Conservation (phyloP, 2,888 invertebrate species). For the Mayetiola destructor region DNA sequence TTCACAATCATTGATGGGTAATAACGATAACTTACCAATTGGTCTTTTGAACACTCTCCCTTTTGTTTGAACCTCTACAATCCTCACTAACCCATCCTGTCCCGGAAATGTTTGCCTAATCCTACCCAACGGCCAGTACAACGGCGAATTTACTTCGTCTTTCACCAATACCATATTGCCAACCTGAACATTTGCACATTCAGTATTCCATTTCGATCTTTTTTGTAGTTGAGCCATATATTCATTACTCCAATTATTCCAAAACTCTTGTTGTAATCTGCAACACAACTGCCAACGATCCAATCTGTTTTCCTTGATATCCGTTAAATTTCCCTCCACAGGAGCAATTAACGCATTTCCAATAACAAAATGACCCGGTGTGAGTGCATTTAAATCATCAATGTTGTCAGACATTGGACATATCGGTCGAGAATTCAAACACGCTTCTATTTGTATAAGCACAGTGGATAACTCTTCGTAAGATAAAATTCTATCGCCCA, state of each 20-base stretch:
- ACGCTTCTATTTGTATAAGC: constrained; percentile 19
- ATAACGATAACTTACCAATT: background rate
- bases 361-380: constrained; percentile 19
- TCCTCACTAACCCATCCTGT: background rate
- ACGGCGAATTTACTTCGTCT: background rate
- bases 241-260: background rate
- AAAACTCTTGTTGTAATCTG: background rate
- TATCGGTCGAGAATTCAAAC: constrained; percentile 21
- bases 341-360: constrained; percentile 16
- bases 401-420: constrained; percentile 18
- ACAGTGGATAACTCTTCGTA: constrained; percentile 14
- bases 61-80: background rate
- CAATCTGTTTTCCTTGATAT: background rate
- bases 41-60: background rate
- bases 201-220: background rate
- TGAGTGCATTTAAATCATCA: constrained; percentile 19
- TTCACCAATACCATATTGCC: background rate
- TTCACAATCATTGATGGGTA: too few relatives aligned
- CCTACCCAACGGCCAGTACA: background rate
- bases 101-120: background rate
- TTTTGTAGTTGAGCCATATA: background rate
- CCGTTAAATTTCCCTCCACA: background rate
- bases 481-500: constrained; percentile 14
- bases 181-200: background rate
- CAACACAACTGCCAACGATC: background rate